Evolutionary conservation across 2,113 vertebrate species (phyloP).

Genomic region (Himantopus leucocephalus): DNA sequence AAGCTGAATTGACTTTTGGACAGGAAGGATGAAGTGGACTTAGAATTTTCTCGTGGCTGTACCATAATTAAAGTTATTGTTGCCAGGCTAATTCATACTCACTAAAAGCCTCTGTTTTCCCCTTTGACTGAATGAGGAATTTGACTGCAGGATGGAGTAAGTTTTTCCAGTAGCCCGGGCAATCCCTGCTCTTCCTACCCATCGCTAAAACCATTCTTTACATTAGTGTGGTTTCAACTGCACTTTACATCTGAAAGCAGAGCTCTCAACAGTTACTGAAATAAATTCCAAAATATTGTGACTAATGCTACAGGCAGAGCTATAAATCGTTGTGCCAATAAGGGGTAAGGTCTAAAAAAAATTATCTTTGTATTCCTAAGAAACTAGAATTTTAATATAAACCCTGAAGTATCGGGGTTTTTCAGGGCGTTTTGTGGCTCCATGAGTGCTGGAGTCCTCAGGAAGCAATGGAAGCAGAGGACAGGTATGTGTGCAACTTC

Average conservation of each 20-base stretch:
- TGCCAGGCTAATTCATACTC: background rate
- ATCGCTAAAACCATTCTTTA: background rate
- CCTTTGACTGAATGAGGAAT: background rate
- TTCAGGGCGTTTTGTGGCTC: background rate
- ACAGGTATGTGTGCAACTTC: background rate
- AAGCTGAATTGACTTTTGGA: background rate
- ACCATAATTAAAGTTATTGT: conserved; percentile 8
- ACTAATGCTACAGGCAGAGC: background rate
- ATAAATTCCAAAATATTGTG: background rate
- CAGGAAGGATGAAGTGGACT: background rate
- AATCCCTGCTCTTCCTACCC: background rate
- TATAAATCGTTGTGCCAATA: background rate
- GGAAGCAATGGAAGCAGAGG: background rate
- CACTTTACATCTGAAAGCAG: background rate
- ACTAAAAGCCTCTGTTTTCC: background rate
- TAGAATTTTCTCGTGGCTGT: background rate
- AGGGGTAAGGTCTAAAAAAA: background rate
- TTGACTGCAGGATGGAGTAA: background rate
- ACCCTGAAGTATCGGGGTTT: background rate
- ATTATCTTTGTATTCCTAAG: background rate
- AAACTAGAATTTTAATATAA: background rate
- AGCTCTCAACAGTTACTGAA: background rate
- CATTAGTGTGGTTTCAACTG: background rate
- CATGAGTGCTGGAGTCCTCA: background rate
- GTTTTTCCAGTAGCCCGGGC: conserved; percentile 2